These are phyloP conservation scores for Astropecten irregularis DNA, from an alignment of 53 echinoderm and acorn worm species.

Conservation along the genomic window DNA sequence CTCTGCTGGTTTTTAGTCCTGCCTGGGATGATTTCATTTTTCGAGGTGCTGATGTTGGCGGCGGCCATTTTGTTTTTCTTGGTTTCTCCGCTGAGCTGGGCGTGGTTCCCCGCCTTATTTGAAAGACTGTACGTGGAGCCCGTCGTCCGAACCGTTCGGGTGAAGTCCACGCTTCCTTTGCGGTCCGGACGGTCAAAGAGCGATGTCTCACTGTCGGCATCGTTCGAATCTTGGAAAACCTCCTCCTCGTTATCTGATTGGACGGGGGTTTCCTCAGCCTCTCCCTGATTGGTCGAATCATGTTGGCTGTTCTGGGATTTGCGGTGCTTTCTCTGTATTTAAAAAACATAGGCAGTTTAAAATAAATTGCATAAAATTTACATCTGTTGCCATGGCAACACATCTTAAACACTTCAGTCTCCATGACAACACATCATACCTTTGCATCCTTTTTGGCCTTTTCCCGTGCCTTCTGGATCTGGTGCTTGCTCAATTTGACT, in stretches of 20 bases:
- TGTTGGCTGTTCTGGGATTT: conserved; percentile 55
- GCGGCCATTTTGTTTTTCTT: conserved; percentile 3
- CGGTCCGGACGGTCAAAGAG: conserved; percentile 77
- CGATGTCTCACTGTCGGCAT: conserved; percentile 98
- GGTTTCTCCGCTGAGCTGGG: conserved; percentile 11
- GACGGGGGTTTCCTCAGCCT: conserved; percentile 56
- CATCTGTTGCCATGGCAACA: background rate
- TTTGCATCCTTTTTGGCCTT: conserved; percentile 80
- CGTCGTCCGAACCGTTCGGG: conserved; percentile 26
- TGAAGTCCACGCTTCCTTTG: conserved; percentile 40
- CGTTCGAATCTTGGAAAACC: conserved; percentile 79
- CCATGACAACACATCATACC: conserved; percentile 44
- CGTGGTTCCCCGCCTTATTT: background rate
- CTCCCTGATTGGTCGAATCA: background rate
- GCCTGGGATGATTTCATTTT: background rate
- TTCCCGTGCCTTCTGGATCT: conserved; percentile 88
- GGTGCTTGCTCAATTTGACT: conserved; percentile 83
- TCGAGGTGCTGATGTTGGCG: background rate
- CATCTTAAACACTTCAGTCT: background rate
- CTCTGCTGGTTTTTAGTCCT: conserved; percentile 15
- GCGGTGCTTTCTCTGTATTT: conserved; percentile 44
- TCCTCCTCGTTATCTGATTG: conserved; percentile 93
- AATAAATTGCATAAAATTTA: background rate
- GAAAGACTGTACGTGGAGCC: conserved; percentile 39
- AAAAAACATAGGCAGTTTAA: background rate